phyloP scores from a whole-genome alignment of 2,888 invertebrate genomes.

The Acleris holmiana region DNA sequence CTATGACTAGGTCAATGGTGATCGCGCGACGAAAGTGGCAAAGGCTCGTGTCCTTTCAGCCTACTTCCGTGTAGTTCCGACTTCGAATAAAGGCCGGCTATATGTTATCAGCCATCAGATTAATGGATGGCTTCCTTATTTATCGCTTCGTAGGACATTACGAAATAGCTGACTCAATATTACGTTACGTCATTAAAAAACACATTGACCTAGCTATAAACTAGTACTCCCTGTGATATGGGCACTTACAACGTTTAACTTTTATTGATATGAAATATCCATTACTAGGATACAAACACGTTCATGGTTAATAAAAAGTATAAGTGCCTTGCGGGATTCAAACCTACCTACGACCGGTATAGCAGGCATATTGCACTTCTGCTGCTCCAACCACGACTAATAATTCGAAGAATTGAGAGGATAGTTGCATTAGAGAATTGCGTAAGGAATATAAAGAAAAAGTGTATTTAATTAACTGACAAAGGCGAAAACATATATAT shows the following conservation, averaged over 20 bases:
- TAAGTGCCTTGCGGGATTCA: no score
- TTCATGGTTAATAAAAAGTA: no score
- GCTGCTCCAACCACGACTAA: no score
- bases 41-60: conserved; percentile 16
- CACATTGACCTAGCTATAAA: no score
- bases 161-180: not conserved
- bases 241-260: not conserved
- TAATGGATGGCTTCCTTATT: conserved; percentile 21
- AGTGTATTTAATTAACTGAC: no score
- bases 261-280: not conserved
- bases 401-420: no score
- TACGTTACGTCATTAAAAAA: not conserved
- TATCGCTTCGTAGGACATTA: conserved; percentile 1
- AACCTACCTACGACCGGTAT: no score
- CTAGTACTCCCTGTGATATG: no score
- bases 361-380: no score
- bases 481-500: no score
- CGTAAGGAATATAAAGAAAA: no score
- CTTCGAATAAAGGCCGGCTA: conserved; percentile 4
- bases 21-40: conserved; percentile 19
- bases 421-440: no score
- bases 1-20: conserved; percentile 22
- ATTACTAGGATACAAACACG: not conserved
- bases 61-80: conserved; percentile 20
- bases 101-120: conserved; percentile 12